Conservation (phyloP, 2,888 invertebrate species). For the Drosophila differens region DNA sequence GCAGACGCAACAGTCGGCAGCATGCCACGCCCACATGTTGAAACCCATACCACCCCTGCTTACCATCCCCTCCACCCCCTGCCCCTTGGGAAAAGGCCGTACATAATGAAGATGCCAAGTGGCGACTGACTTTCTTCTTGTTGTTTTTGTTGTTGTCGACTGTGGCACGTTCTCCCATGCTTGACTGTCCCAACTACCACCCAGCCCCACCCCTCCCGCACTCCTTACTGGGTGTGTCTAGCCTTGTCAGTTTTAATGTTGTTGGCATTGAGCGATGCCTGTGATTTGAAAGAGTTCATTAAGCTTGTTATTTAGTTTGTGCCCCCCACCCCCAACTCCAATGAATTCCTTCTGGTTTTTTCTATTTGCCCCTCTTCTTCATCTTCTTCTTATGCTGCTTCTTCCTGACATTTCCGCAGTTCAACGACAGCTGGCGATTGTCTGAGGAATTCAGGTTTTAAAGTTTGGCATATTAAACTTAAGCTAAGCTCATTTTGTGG, state of each 20-base stretch:
- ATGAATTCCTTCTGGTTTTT: constrained; percentile 10
- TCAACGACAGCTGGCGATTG: constrained; percentile 24
- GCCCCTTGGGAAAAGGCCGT: constrained; percentile 41
- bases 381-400: constrained; percentile 4
- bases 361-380: neutral
- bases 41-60: neutral
- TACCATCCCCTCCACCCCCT: neutral
- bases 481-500: neutral
- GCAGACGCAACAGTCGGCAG: constrained; percentile 66
- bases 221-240: constrained; percentile 41
- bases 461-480: neutral
- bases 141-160: constrained; percentile 25
- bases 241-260: constrained; percentile 77
- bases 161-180: constrained; percentile 54
- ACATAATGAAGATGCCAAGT: constrained; percentile 68
- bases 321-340: constrained; percentile 24
- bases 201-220: neutral
- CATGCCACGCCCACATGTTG: constrained; percentile 37
- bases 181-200: constrained; percentile 3
- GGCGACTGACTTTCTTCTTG: constrained; percentile 22
- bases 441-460: constrained; percentile 11
- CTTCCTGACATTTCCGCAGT: constrained; percentile 14
- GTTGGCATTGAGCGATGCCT: constrained; percentile 78
- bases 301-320: constrained; percentile 68
- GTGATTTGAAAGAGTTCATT: constrained; percentile 80